Conservation (phyloP, 2,797 vertebrate genomes). For the Falco naumanni region DNA sequence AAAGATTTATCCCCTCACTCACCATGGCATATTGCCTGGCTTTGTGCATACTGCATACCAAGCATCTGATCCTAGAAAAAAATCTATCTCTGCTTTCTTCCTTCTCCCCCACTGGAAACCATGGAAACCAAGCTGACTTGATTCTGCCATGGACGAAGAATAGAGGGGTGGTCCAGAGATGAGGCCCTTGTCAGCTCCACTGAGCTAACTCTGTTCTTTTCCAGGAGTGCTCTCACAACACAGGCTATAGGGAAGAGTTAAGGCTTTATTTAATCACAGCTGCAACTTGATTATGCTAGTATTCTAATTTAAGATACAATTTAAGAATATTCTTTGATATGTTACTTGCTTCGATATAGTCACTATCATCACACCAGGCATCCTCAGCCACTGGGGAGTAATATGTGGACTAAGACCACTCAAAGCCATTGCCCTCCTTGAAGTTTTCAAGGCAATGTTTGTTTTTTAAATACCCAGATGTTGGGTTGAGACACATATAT, state of each 20-base stretch:
- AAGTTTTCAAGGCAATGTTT: not conserved
- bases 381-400: not conserved
- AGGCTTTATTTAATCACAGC: not conserved
- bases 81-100: conserved; percentile 33
- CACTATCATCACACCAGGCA: not conserved
- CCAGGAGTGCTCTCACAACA: not conserved
- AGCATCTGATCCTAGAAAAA: conserved; percentile 33
- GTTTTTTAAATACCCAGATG: not conserved
- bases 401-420: not conserved
- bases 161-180: not conserved
- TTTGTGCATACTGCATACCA: conserved; percentile 45
- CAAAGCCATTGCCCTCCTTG: not conserved
- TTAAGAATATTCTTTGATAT: not conserved
- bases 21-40: not conserved
- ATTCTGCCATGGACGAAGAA: conserved; percentile 19
- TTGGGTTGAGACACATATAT: not conserved
- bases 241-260: not conserved
- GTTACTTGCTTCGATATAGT: not conserved
- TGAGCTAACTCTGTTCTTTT: not conserved
- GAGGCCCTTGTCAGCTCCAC: not conserved
- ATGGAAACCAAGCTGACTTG: conserved; percentile 43
- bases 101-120: conserved; percentile 18
- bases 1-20: conserved; percentile 45
- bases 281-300: not conserved
- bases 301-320: not conserved